phyloP scores from a whole-genome alignment of 92 coral and sea anemone species.

The Paragorgia papillata region DNA sequence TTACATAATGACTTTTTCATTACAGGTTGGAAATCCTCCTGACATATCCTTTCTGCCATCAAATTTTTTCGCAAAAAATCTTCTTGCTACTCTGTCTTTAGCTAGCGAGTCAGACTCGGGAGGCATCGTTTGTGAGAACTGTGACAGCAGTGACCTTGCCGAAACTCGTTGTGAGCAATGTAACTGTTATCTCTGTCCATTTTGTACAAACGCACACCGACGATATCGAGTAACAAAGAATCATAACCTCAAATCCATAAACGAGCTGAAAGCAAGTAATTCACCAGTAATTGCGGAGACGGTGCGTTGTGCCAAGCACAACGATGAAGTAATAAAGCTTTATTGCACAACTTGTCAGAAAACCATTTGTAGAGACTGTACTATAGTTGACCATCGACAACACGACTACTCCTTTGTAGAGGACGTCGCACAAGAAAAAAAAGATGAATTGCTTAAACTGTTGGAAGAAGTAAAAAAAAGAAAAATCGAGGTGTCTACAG shows the following conservation, averaged over 20 bases:
- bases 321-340: conserved; percentile 63
- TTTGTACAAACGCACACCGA: conserved; percentile 56
- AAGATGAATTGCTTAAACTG: conserved; percentile 20
- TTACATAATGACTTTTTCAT: too few relatives aligned
- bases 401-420: conserved; percentile 54
- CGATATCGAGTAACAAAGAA: conserved; percentile 51
- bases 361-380: conserved; percentile 79
- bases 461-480: conserved; percentile 43
- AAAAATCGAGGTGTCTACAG: neutral
- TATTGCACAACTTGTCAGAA: conserved; percentile 73
- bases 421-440: conserved; percentile 46
- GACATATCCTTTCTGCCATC: conserved; percentile 58
- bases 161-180: conserved; percentile 58
- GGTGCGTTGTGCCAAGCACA: conserved; percentile 56
- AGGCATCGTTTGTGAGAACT: conserved; percentile 56
- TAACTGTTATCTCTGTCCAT: conserved; percentile 54
- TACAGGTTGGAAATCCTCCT: conserved; percentile 33
- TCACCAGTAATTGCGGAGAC: conserved; percentile 47
- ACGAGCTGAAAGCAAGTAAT: conserved; percentile 51
- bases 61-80: conserved; percentile 72
- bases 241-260: conserved; percentile 58
- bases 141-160: conserved; percentile 57
- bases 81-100: conserved; percentile 47
- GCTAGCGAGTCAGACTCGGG: conserved; percentile 12
- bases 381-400: conserved; percentile 72